Conservation (phyloP, 2,888 invertebrate genomes). For the Dicranocentrus wangi region DNA sequence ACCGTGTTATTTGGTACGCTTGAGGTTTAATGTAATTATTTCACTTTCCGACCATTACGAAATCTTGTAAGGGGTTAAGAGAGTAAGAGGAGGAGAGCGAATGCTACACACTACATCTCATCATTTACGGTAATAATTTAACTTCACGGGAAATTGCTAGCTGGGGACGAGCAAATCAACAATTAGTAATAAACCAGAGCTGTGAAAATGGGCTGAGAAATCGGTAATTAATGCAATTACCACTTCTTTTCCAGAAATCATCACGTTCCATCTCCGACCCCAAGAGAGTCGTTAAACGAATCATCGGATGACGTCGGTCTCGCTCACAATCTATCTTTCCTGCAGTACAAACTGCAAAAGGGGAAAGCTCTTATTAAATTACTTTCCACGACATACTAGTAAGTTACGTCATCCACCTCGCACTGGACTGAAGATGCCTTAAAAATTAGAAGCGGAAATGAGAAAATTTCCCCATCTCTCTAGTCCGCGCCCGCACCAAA, state of each 20-base stretch:
- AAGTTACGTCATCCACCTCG: too few species aligned
- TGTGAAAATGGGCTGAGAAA: constrained; percentile 63
- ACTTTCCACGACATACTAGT: constrained; percentile 11
- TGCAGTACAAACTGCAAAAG: constrained; percentile 13
- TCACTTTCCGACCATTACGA: not conserved
- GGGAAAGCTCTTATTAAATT: constrained; percentile 56
- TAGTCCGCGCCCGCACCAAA: too few species aligned
- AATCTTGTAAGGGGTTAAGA: constrained; percentile 1
- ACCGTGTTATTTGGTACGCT: not conserved
- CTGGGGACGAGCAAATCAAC: constrained; percentile 64
- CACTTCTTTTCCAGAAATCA: constrained; percentile 64
- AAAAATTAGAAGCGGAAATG: too few species aligned
- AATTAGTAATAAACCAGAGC: constrained; percentile 63
- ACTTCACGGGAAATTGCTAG: constrained; percentile 54
- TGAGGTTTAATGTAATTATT: constrained; percentile 3
- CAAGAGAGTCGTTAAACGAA: constrained; percentile 64
- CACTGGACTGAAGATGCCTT: too few species aligned
- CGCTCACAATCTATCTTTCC: not conserved
- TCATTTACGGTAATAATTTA: constrained; percentile 56
- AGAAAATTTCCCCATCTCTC: too few species aligned
- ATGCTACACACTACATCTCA: constrained; percentile 26
- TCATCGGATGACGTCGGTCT: constrained; percentile 55
- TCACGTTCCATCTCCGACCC: constrained; percentile 60
- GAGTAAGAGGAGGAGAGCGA: not conserved
- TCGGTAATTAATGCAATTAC: constrained; percentile 65